Evolutionary conservation across 35 echinoderm and acorn worm genomes (phyloP), one percentile per base, ranked within the genome.

Genomic region (Acanthaster planci): DNA sequence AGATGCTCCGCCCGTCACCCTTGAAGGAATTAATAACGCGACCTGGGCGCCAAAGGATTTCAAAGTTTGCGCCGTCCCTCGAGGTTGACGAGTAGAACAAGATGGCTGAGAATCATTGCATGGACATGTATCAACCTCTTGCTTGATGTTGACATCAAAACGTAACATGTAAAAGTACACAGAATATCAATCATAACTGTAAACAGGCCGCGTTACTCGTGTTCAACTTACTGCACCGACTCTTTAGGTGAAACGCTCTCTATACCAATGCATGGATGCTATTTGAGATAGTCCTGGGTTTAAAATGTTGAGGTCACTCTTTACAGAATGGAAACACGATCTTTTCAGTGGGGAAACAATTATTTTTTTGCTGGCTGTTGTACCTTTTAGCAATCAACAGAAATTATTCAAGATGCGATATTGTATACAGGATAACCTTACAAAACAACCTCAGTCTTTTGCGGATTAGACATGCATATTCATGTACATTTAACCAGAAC

Each of bases 31-130:
- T 14, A 34, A 26, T 26, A 34, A 10, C 64, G 18, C 26, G 26
- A 72, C 64, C 0, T 72, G 64, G 64, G 64, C 64, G 64, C 64
- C 64, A 2, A 31, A 31, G 64, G 23, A 72, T 72, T 72, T 26
- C 64, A 72, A 72, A 35, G 26, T 72, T 10, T 72, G 64, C 23
- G 64, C 64, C 14, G 8, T 72, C 34, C 64, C 22, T 12, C 64
- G 64, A 67, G 59, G 59, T 8, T 6, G 30, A 67, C 21, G 8
- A 67, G 30, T 67, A 31, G 23, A 14, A 67, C 14, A 4, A 72
- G 34, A 72, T 7, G 22, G 22, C 2, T 47, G 42, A 19, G 26
- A 34, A 35, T 34, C 34, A 7, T 26, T 2, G 14, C 22, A 72
- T 29, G 30, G 59, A 19, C 59, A 6, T 67, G 16, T n/a, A 67